Evolutionary conservation across 2,888 invertebrate genomes (phyloP).

Genomic region (Apoda limacodes): DNA sequence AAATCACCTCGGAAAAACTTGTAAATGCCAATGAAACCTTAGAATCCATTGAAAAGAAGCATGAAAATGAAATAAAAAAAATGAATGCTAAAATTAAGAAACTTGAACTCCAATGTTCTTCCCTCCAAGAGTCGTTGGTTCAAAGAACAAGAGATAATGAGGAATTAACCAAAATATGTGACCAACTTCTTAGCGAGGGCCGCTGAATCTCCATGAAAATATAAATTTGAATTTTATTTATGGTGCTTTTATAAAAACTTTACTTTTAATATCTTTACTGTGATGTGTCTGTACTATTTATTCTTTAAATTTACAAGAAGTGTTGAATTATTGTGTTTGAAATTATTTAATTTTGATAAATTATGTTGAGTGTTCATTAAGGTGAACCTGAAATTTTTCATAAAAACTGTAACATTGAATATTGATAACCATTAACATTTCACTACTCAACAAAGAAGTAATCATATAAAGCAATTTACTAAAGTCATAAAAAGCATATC

Average conservation of each 20-base stretch:
- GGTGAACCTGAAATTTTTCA: no score
- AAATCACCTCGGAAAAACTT: constrained; percentile 87
- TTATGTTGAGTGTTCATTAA: no score
- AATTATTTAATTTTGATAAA: constrained; percentile 17
- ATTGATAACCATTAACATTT: no score
- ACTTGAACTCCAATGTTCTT: constrained; percentile 86
- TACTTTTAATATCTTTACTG: constrained; percentile 25
- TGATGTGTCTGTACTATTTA: constrained; percentile 33
- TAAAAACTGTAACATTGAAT: no score
- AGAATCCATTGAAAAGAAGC: constrained; percentile 76
- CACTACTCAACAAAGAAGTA: no score
- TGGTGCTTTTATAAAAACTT: constrained; percentile 10
- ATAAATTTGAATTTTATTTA: not conserved
- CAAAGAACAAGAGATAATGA: constrained; percentile 91
- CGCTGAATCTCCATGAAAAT: constrained; percentile 15
- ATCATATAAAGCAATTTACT: no score
- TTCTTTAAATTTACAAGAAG: constrained; percentile 22
- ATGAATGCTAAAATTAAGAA: constrained; percentile 88
- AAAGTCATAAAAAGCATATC: no score
- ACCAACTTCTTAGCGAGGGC: constrained; percentile 83
- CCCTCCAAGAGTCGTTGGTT: constrained; percentile 83
- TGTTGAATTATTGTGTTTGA: constrained; percentile 15
- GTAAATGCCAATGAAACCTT: constrained; percentile 81
- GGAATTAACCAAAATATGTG: constrained; percentile 90
- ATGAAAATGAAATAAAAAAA: constrained; percentile 83